These are phyloP conservation scores for Psilopogon haemacephalus DNA, from an alignment of 2,113 vertebrate genomes.

Conservation along the genomic window DNA sequence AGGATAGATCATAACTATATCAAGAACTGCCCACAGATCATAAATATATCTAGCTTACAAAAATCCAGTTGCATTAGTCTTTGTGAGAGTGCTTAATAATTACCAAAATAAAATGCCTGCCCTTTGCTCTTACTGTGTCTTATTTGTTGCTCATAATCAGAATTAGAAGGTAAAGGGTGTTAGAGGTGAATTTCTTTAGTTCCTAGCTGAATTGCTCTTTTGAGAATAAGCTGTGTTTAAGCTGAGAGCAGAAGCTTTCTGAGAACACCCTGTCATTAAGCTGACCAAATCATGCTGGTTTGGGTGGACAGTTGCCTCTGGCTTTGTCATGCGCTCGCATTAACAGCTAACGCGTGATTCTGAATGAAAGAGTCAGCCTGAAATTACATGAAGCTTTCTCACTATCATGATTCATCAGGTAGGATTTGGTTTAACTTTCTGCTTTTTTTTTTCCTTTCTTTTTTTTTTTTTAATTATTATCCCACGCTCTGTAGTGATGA, in stretches of 20 bases:
- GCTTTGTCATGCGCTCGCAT: background rate
- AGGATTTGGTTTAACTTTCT: slow-evolving; percentile 14
- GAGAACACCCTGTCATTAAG: background rate
- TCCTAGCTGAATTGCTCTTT: background rate
- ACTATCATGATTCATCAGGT: slow-evolving; percentile 46
- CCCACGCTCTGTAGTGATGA: slow-evolving; percentile 19
- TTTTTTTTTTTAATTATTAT: background rate
- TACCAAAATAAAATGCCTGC: background rate
- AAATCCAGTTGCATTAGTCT: slow-evolving; percentile 18
- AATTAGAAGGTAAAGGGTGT: background rate
- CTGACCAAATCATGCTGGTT: background rate
- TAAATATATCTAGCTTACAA: slow-evolving; percentile 13
- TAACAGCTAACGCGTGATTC: background rate
- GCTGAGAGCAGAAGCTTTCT: background rate
- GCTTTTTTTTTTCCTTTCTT: background rate
- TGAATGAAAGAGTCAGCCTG: slow-evolving; percentile 17
- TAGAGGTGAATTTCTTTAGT: background rate
- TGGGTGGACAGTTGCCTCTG: background rate
- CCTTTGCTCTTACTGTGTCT: background rate
- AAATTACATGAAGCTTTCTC: slow-evolving; percentile 3
- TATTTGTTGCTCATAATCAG: background rate
- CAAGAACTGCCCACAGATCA: background rate
- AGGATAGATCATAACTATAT: background rate
- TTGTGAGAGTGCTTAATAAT: slow-evolving; percentile 1
- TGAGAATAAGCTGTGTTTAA: background rate